These are phyloP conservation scores for Scarus forsteni DNA, from an alignment of 2,797 vertebrate genomes.

Conservation along the genomic window DNA sequence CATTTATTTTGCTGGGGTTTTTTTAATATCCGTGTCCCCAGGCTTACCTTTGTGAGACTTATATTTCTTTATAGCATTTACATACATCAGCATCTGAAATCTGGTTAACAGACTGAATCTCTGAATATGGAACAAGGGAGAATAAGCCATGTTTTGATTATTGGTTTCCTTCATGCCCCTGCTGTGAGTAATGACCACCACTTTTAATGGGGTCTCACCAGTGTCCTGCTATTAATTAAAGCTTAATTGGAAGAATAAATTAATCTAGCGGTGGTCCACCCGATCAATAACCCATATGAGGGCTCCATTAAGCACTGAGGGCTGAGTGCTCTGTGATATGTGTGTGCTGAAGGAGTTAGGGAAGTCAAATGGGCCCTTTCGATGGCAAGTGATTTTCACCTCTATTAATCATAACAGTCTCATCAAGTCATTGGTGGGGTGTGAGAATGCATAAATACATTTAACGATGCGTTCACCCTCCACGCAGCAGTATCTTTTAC, in stretches of 20 bases:
- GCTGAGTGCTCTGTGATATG: slow-evolving; percentile 66
- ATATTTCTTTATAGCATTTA: background rate
- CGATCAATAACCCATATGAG: slow-evolving; percentile 86
- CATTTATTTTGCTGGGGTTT: background rate
- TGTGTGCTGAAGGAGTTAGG: slow-evolving; percentile 62
- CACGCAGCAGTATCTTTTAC: background rate
- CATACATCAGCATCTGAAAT: background rate
- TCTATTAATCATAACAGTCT: slow-evolving; percentile 84
- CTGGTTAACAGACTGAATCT: slow-evolving; percentile 6
- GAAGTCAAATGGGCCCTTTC: slow-evolving; percentile 70
- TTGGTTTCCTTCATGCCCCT: slow-evolving; percentile 68
- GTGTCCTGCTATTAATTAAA: slow-evolving; percentile 86
- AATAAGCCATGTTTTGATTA: slow-evolving; percentile 73
- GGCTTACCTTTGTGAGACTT: background rate
- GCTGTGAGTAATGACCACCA: slow-evolving; percentile 79
- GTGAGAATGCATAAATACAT: slow-evolving; percentile 2
- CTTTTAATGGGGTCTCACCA: slow-evolving; percentile 78
- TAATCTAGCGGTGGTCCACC: slow-evolving; percentile 81
- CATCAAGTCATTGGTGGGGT: slow-evolving; percentile 59
- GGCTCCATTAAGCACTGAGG: slow-evolving; percentile 81
- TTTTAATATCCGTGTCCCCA: background rate
- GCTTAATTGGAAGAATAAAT: slow-evolving; percentile 88
- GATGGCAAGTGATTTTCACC: slow-evolving; percentile 79
- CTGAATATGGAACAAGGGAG: slow-evolving; percentile 41
- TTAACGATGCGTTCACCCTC: slow-evolving; percentile 8